Evolutionary conservation across 2,797 vertebrate genomes (phyloP).

Genomic region (Lagocephalus sceleratus): DNA sequence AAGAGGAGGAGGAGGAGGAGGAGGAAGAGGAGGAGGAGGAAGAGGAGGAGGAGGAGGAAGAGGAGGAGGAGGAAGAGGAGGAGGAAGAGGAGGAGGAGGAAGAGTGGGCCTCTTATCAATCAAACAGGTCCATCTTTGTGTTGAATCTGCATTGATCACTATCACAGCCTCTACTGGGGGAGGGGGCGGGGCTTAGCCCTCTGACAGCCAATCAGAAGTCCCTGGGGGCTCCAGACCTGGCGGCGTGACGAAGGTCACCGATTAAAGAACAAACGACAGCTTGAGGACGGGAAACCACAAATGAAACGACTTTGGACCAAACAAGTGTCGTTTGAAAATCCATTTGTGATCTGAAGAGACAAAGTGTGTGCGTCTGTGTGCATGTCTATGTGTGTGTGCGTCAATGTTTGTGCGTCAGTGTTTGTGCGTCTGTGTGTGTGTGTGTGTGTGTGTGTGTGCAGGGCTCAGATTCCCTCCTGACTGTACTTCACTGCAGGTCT

Average conservation of each 20-base stretch:
- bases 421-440: conserved; percentile 3
- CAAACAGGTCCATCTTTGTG: neutral
- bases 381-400: conserved; percentile 2
- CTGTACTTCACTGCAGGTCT: conserved; percentile 61
- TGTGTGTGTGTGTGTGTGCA: neutral
- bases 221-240: no score
- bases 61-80: neutral
- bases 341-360: no score
- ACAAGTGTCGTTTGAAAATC: no score
- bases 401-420: conserved; percentile 1
- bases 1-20: no score
- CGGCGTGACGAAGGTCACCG: no score
- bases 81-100: no score
- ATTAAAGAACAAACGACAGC: no score
- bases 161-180: neutral
- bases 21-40: no score
- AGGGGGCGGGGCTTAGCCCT: neutral
- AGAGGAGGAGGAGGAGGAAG: neutral
- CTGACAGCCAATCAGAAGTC: neutral
- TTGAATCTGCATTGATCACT: neutral
- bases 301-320: no score
- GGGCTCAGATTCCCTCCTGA: conserved; percentile 52
- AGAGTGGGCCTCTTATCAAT: neutral
- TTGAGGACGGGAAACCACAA: no score
- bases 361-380: no score